These are phyloP conservation scores for Periparus ater DNA, from an alignment of 2,797 vertebrate genomes.

Conservation along the genomic window DNA sequence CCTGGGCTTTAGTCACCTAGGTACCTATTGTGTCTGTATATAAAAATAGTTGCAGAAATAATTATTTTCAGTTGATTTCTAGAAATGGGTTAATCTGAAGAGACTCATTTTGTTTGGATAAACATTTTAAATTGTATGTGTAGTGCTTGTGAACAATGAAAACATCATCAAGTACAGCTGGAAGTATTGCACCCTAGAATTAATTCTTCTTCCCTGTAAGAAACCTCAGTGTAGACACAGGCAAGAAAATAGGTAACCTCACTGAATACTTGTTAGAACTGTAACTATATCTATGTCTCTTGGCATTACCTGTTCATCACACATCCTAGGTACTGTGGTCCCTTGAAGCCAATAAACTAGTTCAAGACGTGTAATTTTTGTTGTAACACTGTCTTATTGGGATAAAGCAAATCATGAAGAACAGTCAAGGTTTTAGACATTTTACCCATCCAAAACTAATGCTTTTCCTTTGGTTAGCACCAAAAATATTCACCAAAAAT, in stretches of 20 bases:
- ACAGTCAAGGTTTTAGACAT: background rate
- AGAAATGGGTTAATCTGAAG: background rate
- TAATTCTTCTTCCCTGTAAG: background rate
- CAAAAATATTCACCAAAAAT: background rate
- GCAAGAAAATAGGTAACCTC: background rate
- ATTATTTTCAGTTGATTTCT: background rate
- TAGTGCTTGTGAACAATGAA: background rate
- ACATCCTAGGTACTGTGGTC: background rate
- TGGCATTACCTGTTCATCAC: background rate
- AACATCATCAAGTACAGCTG: background rate
- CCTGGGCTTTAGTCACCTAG: background rate
- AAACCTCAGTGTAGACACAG: background rate
- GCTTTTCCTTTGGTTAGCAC: background rate
- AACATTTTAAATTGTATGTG: background rate
- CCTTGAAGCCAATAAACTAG: background rate
- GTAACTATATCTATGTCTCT: background rate
- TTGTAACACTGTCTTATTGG: background rate
- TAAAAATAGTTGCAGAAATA: background rate
- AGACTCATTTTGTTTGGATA: background rate
- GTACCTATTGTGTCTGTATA: background rate
- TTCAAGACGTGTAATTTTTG: background rate
- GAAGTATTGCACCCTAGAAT: background rate
- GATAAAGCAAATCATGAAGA: background rate
- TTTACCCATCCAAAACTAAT: background rate
- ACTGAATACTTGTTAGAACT: background rate